Percentiles rank a stretch among this genome's conserved stretches.
phyloP scores from a whole-genome alignment of 2,797 vertebrate genomes.

The Dryobates pubescens region DNA sequence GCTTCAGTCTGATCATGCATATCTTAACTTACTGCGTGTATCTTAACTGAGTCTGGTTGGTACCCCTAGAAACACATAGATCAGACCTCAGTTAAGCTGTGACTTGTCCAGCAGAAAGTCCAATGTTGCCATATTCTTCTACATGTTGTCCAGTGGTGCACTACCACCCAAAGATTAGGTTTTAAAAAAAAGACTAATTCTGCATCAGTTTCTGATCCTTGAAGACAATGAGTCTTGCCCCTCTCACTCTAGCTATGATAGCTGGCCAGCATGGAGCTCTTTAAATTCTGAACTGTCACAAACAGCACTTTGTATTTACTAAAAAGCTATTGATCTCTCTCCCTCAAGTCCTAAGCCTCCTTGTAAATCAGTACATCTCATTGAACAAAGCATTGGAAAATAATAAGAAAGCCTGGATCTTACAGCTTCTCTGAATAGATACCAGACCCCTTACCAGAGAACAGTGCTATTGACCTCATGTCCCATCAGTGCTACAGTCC shows the following conservation, averaged over 20 bases:
- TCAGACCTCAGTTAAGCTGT: not conserved
- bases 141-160: not conserved
- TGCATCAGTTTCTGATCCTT: not conserved
- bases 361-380: conserved; percentile 34
- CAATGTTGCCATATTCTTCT: not conserved
- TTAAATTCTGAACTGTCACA: conserved; percentile 19
- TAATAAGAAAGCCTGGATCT: not conserved
- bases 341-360: conserved; percentile 31
- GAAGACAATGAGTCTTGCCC: not conserved
- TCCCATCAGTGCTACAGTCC: not conserved
- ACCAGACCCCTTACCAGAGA: not conserved
- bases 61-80: not conserved
- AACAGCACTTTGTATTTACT: conserved; percentile 32
- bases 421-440: not conserved
- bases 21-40: not conserved
- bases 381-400: not conserved
- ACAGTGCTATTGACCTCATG: not conserved
- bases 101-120: not conserved
- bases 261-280: not conserved
- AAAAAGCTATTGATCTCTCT: conserved; percentile 59
- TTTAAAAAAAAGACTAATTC: not conserved
- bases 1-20: not conserved
- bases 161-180: not conserved
- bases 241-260: not conserved
- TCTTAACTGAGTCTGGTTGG: not conserved